A percentile compares a stretch with the other conserved stretches of the same genome.
These are phyloP conservation scores for Oryzias woworae DNA, from an alignment of 2,113 vertebrate genomes.

Conservation along the genomic window DNA sequence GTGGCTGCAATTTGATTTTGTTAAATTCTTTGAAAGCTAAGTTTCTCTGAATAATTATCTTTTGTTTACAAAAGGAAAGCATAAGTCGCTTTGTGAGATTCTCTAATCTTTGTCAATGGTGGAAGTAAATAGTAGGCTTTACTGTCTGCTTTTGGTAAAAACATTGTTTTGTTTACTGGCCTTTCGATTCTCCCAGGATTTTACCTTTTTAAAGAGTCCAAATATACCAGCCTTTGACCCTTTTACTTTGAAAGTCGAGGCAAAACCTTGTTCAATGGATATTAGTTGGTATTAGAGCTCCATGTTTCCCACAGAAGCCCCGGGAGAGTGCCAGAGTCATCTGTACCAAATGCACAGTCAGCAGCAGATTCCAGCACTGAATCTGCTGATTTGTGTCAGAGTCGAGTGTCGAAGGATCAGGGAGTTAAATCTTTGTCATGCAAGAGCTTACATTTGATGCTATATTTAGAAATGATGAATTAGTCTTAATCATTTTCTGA, in stretches of 20 bases:
- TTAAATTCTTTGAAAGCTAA: no score
- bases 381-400: constrained; percentile 61
- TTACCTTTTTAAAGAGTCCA: constrained; percentile 21
- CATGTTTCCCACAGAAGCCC: constrained; percentile 42
- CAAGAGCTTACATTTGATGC: constrained; percentile 6
- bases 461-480: constrained; percentile 13
- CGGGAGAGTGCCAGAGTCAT: constrained; percentile 44
- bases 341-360: constrained; percentile 47
- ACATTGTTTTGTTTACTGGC: constrained; percentile 13
- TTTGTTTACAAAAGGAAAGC: constrained; percentile 8
- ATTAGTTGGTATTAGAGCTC: constrained; percentile 39
- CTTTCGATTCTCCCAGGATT: constrained; percentile 22
- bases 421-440: constrained; percentile 32
- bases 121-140: background rate
- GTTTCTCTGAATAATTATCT: constrained; percentile 2
- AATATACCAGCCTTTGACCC: constrained; percentile 42
- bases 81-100: no score
- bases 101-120: constrained; percentile 1
- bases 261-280: constrained; percentile 53
- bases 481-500: background rate
- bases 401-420: constrained; percentile 43
- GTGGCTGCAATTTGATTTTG: no score
- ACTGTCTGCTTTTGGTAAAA: constrained; percentile 17
- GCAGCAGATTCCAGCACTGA: constrained; percentile 43
- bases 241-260: constrained; percentile 51